Evolutionary conservation across 2,888 invertebrate genomes (phyloP), one percentile per base, ranked within the genome.

Genomic region (Drosophila testacea): DNA sequence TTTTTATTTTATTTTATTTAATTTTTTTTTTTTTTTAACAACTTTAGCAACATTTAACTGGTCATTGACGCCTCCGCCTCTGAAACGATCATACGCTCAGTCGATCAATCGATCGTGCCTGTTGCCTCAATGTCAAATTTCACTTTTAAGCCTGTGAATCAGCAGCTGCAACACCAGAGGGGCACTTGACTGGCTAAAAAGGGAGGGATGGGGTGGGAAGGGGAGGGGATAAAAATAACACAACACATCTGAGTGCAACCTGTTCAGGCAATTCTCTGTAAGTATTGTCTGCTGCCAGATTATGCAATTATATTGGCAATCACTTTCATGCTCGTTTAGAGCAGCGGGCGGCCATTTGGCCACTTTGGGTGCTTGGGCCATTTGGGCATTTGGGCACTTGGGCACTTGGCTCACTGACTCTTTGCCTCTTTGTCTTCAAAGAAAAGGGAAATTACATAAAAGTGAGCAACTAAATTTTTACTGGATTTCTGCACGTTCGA

Each of bases 361-460:
- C 34, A 46, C 46, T 57, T 57, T 38, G 57, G 56, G 46, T 56
- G 22, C 22, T 70, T 60, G 62, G 63, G 39, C 28, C 42, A 34
- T 30, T 28, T 55, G 13, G 51, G 70, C 59, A 69, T 57, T 71
- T 61, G 63, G 65, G 38, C 61, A 55, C 59, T 71, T 61, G 63
- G 65, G 38, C 61, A 55, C 59, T 65, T 52, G 75, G 48, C 60
- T 57, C 61, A 62, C 50, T 52, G 69, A 34, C 75, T 75, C 28
- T 50, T 41, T 70, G 69, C 60, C 71, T 69, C 65, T n/a, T 77
- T 74, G 67, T 64, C 56, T 70, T 47, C 83, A 81, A 88, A 88
- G 83, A 88, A 85, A 85, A 85, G 86, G 85, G 88, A 85, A 85
- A 85, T 85, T 85, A 85, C 86, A 85, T 85, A 85, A 85, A 85